A percentile compares a stretch with the other conserved stretches of the same genome.
phyloP scores from a whole-genome alignment of 2,113 vertebrate genomes.

The Myotis yumanensis region DNA sequence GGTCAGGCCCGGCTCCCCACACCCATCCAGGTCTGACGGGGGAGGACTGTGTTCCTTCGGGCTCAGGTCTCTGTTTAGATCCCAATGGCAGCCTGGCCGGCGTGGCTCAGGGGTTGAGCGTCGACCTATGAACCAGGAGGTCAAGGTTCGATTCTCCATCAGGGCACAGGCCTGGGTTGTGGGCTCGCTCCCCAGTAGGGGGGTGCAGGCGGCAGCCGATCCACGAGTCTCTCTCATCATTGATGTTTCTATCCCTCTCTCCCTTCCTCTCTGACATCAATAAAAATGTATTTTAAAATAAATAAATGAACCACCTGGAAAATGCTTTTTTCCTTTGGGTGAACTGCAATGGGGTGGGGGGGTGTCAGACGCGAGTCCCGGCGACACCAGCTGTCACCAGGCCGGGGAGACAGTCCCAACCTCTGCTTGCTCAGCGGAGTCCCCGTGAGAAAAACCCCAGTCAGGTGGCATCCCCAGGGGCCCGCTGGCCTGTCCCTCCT shows the following conservation, averaged over 20 bases:
- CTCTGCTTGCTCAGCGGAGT: background rate
- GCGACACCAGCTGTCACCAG: background rate
- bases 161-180: too few species aligned
- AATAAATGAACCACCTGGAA: background rate
- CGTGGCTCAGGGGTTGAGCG: too few species aligned
- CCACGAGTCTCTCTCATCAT: too few species aligned
- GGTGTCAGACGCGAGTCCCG: background rate
- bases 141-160: too few species aligned
- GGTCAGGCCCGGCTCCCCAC: rapidly evolving
- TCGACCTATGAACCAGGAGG: too few species aligned
- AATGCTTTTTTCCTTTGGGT: background rate
- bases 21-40: rapidly evolving
- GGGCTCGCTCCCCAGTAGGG: too few species aligned
- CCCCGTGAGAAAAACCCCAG: rapidly evolving
- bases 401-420: background rate
- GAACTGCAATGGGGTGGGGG: background rate
- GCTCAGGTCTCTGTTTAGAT: background rate
- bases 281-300: too few species aligned
- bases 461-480: background rate
- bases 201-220: too few species aligned
- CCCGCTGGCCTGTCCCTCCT: background rate
- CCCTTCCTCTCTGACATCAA: too few species aligned
- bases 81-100: too few species aligned
- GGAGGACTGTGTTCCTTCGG: rapidly evolving
- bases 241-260: too few species aligned